phyloP scores from a whole-genome alignment of 2,113 vertebrate genomes.

The Micronycteris hirsuta region DNA sequence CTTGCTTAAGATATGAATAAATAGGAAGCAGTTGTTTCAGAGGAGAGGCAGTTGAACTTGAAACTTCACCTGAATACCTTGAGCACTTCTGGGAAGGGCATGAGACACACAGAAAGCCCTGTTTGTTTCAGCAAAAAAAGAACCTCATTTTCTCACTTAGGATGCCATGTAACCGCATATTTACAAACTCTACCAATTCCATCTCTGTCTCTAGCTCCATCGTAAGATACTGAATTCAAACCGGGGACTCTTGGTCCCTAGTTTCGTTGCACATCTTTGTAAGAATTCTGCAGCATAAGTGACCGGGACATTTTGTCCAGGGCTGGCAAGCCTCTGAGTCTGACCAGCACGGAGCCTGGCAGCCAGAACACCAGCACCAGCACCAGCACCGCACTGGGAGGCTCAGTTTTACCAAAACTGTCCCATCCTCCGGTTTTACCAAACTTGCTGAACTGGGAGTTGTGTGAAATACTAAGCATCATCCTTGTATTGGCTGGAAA shows the following conservation, averaged over 20 bases:
- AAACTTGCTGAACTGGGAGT: neutral
- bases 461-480: neutral
- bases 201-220: neutral
- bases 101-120: neutral
- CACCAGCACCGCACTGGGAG: neutral
- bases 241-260: neutral
- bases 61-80: neutral
- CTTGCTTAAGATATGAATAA: neutral
- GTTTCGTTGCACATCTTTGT: neutral
- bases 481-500: neutral
- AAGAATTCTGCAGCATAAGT: neutral
- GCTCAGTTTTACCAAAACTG: too few relatives aligned
- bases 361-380: neutral
- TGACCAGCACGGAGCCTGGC: neutral
- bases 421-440: neutral
- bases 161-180: neutral
- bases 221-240: neutral
- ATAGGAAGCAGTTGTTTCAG: neutral
- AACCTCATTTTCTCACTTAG: conserved; percentile 17
- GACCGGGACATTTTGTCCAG: neutral
- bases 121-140: conserved; percentile 19
- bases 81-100: neutral
- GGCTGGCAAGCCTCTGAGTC: neutral
- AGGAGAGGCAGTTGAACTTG: neutral
- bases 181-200: neutral